A percentile compares a stretch with the other conserved stretches of the same genome.
Evolutionary conservation across 2,797 vertebrate genomes (phyloP).

Genomic region (Malacoctenus gilli): DNA sequence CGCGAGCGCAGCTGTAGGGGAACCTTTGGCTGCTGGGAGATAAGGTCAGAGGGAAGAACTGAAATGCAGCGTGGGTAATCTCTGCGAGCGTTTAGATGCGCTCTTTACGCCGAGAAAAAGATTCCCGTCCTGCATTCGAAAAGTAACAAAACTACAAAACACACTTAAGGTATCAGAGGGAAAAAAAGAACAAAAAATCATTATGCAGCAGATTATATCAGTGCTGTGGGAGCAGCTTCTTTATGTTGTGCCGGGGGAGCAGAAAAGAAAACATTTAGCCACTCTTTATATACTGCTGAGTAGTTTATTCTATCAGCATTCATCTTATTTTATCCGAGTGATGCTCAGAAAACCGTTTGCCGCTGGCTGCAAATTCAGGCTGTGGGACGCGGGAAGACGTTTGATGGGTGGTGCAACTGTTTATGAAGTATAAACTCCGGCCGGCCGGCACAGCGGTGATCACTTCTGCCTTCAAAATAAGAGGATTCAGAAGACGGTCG

Average conservation of each 20-base stretch:
- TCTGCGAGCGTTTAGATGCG: neutral
- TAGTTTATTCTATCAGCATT: neutral
- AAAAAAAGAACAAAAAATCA: neutral
- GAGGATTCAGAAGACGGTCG: no score
- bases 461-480: no score
- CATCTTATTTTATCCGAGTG: neutral
- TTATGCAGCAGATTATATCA: neutral
- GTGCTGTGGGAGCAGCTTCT: neutral
- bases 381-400: no score
- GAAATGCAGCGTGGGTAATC: neutral
- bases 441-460: no score
- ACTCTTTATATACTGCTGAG: neutral
- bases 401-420: no score
- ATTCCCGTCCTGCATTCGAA: neutral
- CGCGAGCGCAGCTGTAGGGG: neutral
- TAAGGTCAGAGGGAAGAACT: conserved; percentile 14
- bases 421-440: no score
- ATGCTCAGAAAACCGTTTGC: no score
- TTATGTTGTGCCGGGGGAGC: neutral
- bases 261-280: neutral
- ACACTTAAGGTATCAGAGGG: neutral
- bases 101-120: neutral
- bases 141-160: neutral
- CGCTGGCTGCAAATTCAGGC: no score
- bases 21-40: conserved; percentile 2